phyloP scores from a whole-genome alignment of 2,113 vertebrate species.

The Penelope pileata region DNA sequence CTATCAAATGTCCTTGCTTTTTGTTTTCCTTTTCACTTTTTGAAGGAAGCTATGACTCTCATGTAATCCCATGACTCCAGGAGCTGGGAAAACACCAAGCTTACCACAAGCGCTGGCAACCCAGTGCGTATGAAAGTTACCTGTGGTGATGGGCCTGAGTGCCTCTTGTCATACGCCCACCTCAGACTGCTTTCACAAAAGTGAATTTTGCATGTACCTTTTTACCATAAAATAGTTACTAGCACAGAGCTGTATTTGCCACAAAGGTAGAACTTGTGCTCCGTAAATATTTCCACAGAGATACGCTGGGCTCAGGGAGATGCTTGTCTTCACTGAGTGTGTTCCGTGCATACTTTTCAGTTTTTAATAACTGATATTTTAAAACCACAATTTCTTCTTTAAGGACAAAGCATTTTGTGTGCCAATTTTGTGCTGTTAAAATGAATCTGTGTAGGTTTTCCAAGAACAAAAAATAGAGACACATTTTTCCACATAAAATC shows the following conservation, averaged over 20 bases:
- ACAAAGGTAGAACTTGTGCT: neutral
- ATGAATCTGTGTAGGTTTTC: neutral
- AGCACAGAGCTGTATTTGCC: neutral
- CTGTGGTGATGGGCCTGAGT: neutral
- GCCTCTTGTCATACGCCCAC: accelerated
- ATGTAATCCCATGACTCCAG: neutral
- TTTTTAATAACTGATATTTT: neutral
- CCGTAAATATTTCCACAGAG: neutral
- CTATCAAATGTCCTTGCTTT: neutral
- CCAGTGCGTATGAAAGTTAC: accelerated
- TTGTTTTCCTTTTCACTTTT: neutral
- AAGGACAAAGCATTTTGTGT: conserved; percentile 2
- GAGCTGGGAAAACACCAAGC: neutral
- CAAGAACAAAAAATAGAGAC: neutral
- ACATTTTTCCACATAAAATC: conserved; percentile 50
- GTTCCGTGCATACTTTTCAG: neutral
- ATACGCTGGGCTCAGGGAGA: accelerated
- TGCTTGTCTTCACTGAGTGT: neutral
- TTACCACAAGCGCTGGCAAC: neutral
- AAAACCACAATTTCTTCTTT: neutral
- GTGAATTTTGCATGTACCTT: accelerated
- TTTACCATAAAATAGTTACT: accelerated
- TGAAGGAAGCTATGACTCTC: neutral
- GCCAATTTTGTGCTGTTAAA: conserved; percentile 13
- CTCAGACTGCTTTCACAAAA: neutral